Percentiles rank a stretch among this genome's conserved stretches.
phyloP scores from a whole-genome alignment of 2,797 vertebrate genomes.

The Microcaecilia unicolor region DNA sequence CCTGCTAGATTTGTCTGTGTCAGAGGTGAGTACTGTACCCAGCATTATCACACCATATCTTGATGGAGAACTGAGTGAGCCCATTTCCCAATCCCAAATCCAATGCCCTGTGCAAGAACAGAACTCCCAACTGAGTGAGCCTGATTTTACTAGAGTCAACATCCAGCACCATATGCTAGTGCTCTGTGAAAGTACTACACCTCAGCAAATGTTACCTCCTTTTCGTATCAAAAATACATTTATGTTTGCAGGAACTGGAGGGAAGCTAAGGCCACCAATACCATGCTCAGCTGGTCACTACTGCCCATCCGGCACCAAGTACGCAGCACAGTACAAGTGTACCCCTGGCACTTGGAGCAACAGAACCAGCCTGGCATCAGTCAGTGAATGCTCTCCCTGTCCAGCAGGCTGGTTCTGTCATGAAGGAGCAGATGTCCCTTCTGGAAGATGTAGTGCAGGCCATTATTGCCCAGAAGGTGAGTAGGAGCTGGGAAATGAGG shows the following conservation, averaged over 20 bases:
- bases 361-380: constrained; percentile 48
- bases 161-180: too few species aligned
- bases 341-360: constrained; percentile 79
- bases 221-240: too few species aligned
- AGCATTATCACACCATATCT: too few species aligned
- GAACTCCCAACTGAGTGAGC: too few species aligned
- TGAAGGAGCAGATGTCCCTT: constrained; percentile 57
- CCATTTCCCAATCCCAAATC: too few species aligned
- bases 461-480: constrained; percentile 78
- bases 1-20: constrained; percentile 64
- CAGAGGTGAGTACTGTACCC: constrained; percentile 60
- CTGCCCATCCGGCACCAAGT: constrained; percentile 74
- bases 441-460: constrained; percentile 71
- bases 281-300: constrained; percentile 76
- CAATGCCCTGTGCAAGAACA: too few species aligned
- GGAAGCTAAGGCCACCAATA: constrained; percentile 61
- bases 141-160: too few species aligned
- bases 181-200: too few species aligned
- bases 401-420: constrained; percentile 76
- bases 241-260: constrained; percentile 65
- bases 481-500: too few species aligned
- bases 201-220: too few species aligned
- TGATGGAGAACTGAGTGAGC: too few species aligned
- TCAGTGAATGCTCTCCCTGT: constrained; percentile 59
- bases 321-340: constrained; percentile 72